A percentile compares a stretch with the other conserved stretches of the same genome.
phyloP scores from a whole-genome alignment of 64 coral and sea anemone genomes.

The Montipora cactus region DNA sequence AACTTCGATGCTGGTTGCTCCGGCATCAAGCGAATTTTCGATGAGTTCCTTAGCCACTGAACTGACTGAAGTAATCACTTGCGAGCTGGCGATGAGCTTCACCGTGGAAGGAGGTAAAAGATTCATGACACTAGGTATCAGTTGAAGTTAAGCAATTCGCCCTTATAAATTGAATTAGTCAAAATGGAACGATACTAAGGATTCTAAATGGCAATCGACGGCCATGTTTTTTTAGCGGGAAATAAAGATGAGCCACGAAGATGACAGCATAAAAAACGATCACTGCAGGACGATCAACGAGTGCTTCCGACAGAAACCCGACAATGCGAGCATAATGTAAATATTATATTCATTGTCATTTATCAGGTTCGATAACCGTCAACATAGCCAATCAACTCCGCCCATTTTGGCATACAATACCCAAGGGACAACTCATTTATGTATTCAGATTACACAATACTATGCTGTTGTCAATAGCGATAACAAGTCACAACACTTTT shows the following conservation, averaged over 20 bases:
- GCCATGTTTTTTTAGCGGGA: conserved; percentile 66
- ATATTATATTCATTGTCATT: not conserved
- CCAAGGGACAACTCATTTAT: conserved; percentile 26
- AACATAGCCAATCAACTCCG: conserved; percentile 14
- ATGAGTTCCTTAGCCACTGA: conserved; percentile 91
- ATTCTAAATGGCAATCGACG: not conserved
- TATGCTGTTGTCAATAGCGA: conserved; percentile 46
- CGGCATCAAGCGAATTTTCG: conserved; percentile 95
- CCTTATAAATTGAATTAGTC: not conserved
- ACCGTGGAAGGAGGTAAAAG: conserved; percentile 83
- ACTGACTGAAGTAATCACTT: conserved; percentile 91
- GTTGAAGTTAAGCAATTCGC: not conserved
- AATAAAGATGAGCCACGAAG: not conserved
- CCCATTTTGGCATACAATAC: conserved; percentile 9
- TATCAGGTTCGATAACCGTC: not conserved
- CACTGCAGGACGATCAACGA: not conserved
- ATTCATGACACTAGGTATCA: conserved; percentile 40
- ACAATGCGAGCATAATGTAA: not conserved
- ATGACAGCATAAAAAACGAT: no score
- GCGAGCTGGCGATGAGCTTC: conserved; percentile 85
- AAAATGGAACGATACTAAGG: no score
- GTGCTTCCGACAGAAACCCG: not conserved
- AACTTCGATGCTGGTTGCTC: conserved; percentile 82
- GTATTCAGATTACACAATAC: not conserved
- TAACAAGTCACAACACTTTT: conserved; percentile 23